Percentiles rank a stretch among this genome's conserved stretches.
Conservation (phyloP, 2,888 invertebrate genomes). For the Adelphocoris suturalis region DNA sequence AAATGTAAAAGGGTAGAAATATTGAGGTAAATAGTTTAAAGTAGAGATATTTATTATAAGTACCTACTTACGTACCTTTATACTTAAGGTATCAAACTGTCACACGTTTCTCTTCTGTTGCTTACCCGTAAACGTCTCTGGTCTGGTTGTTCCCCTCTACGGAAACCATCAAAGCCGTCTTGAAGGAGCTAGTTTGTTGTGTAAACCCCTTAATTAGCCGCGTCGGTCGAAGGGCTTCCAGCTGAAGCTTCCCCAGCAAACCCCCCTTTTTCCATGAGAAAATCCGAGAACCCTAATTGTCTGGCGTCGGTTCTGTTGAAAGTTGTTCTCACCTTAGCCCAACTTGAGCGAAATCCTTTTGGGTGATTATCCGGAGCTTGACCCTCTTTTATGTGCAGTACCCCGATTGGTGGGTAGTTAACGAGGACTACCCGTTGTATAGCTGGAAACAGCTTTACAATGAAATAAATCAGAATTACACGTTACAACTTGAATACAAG, state of each 20-base stretch:
- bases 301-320: conserved; percentile 22
- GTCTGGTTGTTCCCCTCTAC: not conserved
- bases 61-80: too few relatives aligned
- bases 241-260: not conserved
- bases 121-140: too few relatives aligned
- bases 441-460: not conserved
- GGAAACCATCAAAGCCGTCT: conserved; percentile 17
- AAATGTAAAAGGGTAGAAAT: too few relatives aligned
- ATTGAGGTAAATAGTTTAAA: too few relatives aligned
- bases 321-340: conserved; percentile 46
- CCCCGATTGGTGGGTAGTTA: conserved; percentile 10
- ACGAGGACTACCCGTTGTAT: not conserved
- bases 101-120: too few relatives aligned
- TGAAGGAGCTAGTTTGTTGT: conserved; percentile 17
- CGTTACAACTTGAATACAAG: not conserved
- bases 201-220: conserved; percentile 55
- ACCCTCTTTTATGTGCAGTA: not conserved
- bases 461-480: not conserved
- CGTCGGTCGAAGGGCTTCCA: conserved; percentile 24
- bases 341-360: conserved; percentile 12
- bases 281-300: conserved; percentile 49
- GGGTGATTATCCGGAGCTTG: conserved; percentile 35
- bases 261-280: conserved; percentile 44
- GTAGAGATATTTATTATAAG: too few relatives aligned
- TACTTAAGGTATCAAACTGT: too few relatives aligned